A percentile compares a stretch with the other conserved stretches of the same genome.
These are phyloP conservation scores for Hippocampus comes DNA, from an alignment of 2,113 vertebrate species.

Conservation along the genomic window DNA sequence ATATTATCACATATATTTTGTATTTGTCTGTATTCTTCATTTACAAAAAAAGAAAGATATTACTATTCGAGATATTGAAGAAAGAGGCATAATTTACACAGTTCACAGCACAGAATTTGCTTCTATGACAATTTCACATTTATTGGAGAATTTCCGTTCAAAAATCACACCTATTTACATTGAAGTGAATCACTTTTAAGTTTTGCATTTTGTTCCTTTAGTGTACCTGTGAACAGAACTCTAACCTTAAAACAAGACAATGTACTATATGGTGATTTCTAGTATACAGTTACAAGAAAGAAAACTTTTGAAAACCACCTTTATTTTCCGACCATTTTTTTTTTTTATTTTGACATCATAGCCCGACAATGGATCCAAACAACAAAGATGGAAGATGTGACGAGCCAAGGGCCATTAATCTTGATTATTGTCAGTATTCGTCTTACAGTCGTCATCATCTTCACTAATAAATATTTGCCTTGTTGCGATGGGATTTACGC, in stretches of 20 bases:
- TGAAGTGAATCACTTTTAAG: too few relatives aligned
- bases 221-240: too few relatives aligned
- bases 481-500: neutral
- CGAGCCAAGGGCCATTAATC: neutral
- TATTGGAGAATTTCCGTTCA: too few relatives aligned
- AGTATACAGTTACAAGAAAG: neutral
- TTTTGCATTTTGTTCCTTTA: too few relatives aligned
- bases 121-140: too few relatives aligned
- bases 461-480: neutral
- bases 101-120: too few relatives aligned
- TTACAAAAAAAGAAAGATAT: too few relatives aligned
- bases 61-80: too few relatives aligned
- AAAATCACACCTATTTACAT: too few relatives aligned
- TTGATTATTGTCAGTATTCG: neutral
- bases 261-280: neutral
- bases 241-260: neutral
- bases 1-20: too few relatives aligned
- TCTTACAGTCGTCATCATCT: neutral
- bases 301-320: neutral
- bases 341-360: neutral
- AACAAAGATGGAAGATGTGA: neutral
- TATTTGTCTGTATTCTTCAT: too few relatives aligned
- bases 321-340: neutral
- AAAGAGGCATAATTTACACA: too few relatives aligned
- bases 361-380: neutral